phyloP scores from a whole-genome alignment of 1,140 invertebrate species.

The Limonius californicus region DNA sequence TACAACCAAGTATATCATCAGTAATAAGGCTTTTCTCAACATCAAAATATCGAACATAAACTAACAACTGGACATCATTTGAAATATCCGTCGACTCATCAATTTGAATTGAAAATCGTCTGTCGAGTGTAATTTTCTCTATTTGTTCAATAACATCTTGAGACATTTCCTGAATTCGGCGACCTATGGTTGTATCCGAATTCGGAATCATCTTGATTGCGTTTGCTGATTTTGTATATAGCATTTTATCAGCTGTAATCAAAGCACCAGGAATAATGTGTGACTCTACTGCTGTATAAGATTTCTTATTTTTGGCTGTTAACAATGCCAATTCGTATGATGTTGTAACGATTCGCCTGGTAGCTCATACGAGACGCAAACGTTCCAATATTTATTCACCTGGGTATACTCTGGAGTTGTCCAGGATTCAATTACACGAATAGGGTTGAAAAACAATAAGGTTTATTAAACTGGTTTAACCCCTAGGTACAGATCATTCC shows the following conservation, averaged over 20 bases:
- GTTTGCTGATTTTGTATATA: background rate
- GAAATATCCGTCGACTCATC: conserved; percentile 4
- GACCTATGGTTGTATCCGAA: background rate
- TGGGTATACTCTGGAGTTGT: too few relatives aligned
- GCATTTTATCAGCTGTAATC: conserved; percentile 1
- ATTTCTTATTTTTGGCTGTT: background rate
- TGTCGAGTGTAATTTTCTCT: background rate
- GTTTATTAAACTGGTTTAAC: too few relatives aligned
- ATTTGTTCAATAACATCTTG: conserved; percentile 10
- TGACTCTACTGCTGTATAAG: background rate
- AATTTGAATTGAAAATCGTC: conserved; percentile 1
- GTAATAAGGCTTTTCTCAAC: background rate
- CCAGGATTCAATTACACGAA: too few relatives aligned
- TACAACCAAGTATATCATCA: background rate
- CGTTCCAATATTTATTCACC: too few relatives aligned
- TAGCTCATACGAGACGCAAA: too few relatives aligned
- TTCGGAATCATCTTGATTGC: too few relatives aligned
- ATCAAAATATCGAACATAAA: too few relatives aligned
- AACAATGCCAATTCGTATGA: background rate
- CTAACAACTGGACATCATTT: background rate
- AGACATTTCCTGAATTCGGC: background rate
- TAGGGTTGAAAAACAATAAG: too few relatives aligned
- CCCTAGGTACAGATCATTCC: too few relatives aligned
- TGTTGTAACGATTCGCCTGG: too few relatives aligned
- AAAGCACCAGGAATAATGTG: background rate